Evolutionary conservation across 2,797 vertebrate species (phyloP).

Genomic region (Etheostoma perlongum): DNA sequence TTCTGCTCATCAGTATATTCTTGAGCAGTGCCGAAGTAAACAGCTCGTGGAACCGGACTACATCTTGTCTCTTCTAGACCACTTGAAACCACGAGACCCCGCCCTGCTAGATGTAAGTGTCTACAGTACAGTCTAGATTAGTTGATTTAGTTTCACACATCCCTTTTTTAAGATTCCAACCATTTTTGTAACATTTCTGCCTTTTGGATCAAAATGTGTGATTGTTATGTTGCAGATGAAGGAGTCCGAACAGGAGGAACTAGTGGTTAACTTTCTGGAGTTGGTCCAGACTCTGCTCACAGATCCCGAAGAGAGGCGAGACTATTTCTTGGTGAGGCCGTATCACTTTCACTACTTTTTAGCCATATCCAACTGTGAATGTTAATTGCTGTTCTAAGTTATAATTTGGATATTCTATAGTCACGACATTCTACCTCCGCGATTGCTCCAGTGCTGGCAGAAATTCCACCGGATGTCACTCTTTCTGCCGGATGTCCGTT

Average conservation of each 20-base stretch:
- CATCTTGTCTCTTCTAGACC: constrained; percentile 67
- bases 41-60: constrained; percentile 41
- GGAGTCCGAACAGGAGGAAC: constrained; percentile 64
- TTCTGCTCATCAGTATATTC: constrained; percentile 68
- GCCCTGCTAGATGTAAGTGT: constrained; percentile 34
- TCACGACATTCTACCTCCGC: no score
- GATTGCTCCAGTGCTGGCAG: no score
- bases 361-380: neutral
- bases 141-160: neutral
- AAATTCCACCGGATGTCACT: no score
- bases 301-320: constrained; percentile 71
- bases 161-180: neutral
- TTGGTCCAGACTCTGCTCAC: constrained; percentile 79
- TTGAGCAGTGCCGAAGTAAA: constrained; percentile 73
- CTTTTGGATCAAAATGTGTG: neutral
- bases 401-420: no score
- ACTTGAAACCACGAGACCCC: constrained; percentile 38
- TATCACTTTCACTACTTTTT: neutral
- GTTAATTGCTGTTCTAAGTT: neutral
- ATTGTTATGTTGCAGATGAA: constrained; percentile 44
- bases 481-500: no score
- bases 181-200: neutral
- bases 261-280: constrained; percentile 64
- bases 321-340: constrained; percentile 76
- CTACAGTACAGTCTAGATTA: fast-evolving